These are phyloP conservation scores for Dryobotodes eremita DNA, from an alignment of 2,888 invertebrate genomes.

Conservation along the genomic window DNA sequence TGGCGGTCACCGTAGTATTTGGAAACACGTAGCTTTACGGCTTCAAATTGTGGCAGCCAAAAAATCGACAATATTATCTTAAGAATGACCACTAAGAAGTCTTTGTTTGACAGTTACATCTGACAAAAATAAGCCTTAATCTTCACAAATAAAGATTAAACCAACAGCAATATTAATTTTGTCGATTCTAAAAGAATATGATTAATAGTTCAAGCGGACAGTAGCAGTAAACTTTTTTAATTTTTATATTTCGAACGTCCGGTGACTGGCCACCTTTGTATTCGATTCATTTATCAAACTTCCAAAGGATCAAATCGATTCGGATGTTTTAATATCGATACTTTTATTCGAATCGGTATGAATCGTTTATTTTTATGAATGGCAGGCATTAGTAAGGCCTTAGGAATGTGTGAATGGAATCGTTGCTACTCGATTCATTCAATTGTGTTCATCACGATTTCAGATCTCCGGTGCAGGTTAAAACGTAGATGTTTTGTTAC, in stretches of 20 bases:
- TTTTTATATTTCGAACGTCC: slow-evolving; percentile 75
- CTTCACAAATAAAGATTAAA: slow-evolving; percentile 10
- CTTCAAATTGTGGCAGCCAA: not conserved
- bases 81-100: slow-evolving; percentile 52
- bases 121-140: slow-evolving; percentile 22
- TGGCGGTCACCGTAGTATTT: too few species aligned
- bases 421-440: slow-evolving; percentile 40
- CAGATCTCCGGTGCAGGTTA: not conserved
- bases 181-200: slow-evolving; percentile 79
- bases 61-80: slow-evolving; percentile 39
- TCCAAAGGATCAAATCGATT: slow-evolving; percentile 68
- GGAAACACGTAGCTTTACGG: not conserved
- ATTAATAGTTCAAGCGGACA: slow-evolving; percentile 85
- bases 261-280: slow-evolving; percentile 76
- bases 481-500: not conserved
- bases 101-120: not conserved
- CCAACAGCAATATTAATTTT: slow-evolving; percentile 7
- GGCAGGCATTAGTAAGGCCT: slow-evolving; percentile 64
- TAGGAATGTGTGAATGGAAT: slow-evolving; percentile 66
- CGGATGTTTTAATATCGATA: slow-evolving; percentile 79
- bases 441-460: slow-evolving; percentile 59
- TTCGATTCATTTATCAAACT: slow-evolving; percentile 83
- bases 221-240: slow-evolving; percentile 79
- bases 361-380: slow-evolving; percentile 73
- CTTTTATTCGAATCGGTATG: slow-evolving; percentile 75